Evolutionary conservation across 92 coral and sea anemone genomes (phyloP), one percentile per base, ranked within the genome.

Genomic region (Porites divaricata): DNA sequence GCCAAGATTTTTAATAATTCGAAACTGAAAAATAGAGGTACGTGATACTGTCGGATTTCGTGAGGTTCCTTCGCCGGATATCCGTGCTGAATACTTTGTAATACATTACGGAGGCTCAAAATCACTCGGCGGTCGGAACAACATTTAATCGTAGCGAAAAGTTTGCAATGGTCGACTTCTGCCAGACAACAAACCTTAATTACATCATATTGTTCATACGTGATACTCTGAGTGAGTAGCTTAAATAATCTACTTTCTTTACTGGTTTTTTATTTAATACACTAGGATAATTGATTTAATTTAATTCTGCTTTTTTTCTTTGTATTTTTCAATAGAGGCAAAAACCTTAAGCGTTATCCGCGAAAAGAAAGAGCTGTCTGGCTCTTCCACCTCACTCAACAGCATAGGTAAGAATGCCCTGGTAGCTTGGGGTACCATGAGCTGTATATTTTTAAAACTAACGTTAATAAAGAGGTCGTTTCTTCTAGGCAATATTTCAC

Each of bases 381-480:
- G 95, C 13, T 94, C 98, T 12, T 81, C 86, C 1, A 91, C 91
- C 23, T 94, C 98, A 1, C 93, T 94, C 16, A 94, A 89, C 70
- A 92, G 98, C 49, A 94, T 94, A 20, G 98, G 98, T 94, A 63
- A 86, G 89, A 69, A 59, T 35, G 45, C 45, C 45, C 45, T 0
- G 45, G 7, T 11, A 54, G 17, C 59, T 54, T 54, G 59, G 59
- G 45, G 45, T 4, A 35, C 45, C 4, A 35, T 35, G 6, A 35
- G 45, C 45, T 35, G 45, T 35, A 35, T 35, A 35, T 35, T 35
- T 35, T 6, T 3, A 35, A 35, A 35, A 3, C 45, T 35, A 35
- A 35, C 45, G 6, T 35, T 35, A 35, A 35, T 35, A 35, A 35
- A 35, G 4, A 1, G 45, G 45, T 35, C 45, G 0, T 35, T 35